Evolutionary conservation across 2,888 invertebrate species (phyloP).

Genomic region (Limnephilus lunatus): DNA sequence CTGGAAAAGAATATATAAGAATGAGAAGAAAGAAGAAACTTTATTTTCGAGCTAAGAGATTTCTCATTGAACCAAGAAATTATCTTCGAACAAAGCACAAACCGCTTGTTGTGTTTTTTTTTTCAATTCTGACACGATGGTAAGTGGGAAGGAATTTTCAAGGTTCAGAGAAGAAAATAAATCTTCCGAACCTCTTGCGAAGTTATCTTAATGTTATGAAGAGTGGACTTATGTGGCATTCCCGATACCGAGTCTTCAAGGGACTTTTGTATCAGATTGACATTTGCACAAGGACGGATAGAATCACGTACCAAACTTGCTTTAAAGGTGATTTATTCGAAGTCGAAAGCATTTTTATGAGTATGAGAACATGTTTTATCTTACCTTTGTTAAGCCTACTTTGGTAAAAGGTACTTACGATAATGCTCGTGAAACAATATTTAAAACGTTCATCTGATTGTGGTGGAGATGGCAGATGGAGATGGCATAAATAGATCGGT

Average conservation of each 20-base stretch:
- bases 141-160: background rate
- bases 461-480: no score
- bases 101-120: background rate
- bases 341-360: background rate
- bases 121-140: background rate
- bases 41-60: no score
- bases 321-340: conserved; percentile 10
- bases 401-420: no score
- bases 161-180: background rate
- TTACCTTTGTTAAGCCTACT: background rate
- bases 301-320: conserved; percentile 12
- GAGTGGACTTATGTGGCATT: conserved; percentile 3
- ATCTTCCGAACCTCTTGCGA: background rate
- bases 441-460: background rate
- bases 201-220: background rate
- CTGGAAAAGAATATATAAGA: no score
- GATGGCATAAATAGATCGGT: no score
- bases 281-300: conserved; percentile 22
- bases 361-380: background rate
- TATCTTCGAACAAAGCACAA: no score
- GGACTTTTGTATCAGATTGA: conserved; percentile 27
- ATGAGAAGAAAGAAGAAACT: no score
- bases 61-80: no score
- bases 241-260: conserved; percentile 13
- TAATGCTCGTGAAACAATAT: background rate